These are phyloP conservation scores for Lates japonicus DNA, from an alignment of 2,797 vertebrate genomes.

Conservation along the genomic window DNA sequence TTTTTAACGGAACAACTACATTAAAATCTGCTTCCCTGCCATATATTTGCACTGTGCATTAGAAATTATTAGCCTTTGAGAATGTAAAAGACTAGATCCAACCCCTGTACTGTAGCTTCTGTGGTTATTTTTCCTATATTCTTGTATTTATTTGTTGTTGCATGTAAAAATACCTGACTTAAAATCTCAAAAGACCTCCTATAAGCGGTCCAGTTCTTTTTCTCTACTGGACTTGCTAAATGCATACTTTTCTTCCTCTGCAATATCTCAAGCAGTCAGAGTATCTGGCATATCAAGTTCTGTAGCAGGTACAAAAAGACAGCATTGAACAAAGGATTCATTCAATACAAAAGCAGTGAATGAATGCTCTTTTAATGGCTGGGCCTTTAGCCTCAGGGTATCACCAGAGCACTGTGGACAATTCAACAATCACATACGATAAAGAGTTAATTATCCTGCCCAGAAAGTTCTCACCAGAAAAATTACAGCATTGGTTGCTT, in stretches of 20 bases:
- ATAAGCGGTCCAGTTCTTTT: background rate
- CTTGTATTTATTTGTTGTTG: background rate
- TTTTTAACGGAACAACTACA: background rate
- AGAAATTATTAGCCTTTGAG: background rate
- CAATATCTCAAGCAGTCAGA: background rate
- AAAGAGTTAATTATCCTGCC: slow-evolving; percentile 19
- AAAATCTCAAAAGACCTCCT: background rate
- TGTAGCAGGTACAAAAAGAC: background rate
- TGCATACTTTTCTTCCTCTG: background rate
- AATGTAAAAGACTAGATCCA: too few species aligned
- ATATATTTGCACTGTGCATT: background rate
- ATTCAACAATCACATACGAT: background rate
- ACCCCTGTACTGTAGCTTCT: too few species aligned
- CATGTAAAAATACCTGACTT: background rate
- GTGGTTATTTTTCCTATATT: background rate
- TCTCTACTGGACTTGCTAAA: background rate
- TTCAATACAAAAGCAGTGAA: background rate
- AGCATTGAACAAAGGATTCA: slow-evolving; percentile 16
- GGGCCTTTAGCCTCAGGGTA: slow-evolving; percentile 7
- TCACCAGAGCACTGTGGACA: background rate
- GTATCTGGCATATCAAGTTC: slow-evolving; percentile 6
- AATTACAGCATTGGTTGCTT: background rate
- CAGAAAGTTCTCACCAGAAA: background rate
- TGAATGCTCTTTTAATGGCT: slow-evolving; percentile 4
- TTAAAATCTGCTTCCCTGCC: background rate